phyloP scores from a whole-genome alignment of 2,113 vertebrate species.

The Catharus bicknelli region DNA sequence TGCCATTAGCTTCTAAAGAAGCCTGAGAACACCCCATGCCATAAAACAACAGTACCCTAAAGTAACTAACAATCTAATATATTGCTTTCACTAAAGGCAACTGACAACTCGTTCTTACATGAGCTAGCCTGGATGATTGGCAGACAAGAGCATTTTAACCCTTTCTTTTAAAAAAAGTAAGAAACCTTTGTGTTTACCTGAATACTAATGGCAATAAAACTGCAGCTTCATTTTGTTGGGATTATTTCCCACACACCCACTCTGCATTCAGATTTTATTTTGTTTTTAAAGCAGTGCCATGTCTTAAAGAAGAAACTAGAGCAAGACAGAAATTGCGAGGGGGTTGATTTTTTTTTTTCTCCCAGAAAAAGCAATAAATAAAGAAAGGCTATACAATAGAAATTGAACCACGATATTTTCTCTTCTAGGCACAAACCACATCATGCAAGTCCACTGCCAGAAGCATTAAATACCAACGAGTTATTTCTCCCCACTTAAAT shows the following conservation, averaged over 20 bases:
- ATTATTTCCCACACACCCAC: background rate
- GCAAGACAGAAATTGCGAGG: background rate
- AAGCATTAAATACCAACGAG: background rate
- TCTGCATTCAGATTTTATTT: background rate
- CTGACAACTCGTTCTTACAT: slow-evolving; percentile 24
- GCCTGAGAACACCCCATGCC: slow-evolving; percentile 44
- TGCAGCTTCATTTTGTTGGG: background rate
- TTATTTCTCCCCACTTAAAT: slow-evolving; percentile 18
- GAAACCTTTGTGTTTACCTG: background rate
- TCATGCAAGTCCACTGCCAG: slow-evolving; percentile 39
- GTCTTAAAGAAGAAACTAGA: background rate
- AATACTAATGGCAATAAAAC: background rate
- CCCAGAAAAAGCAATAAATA: slow-evolving; percentile 22
- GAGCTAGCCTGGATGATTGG: slow-evolving; percentile 33
- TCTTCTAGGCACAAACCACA: slow-evolving; percentile 14
- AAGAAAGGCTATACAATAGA: slow-evolving; percentile 23
- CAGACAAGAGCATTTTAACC: slow-evolving; percentile 35
- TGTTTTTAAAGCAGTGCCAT: background rate
- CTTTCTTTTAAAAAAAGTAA: background rate
- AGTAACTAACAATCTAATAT: slow-evolving; percentile 57
- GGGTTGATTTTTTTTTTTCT: background rate
- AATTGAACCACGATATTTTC: slow-evolving; percentile 22
- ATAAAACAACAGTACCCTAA: slow-evolving; percentile 64
- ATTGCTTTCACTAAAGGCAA: slow-evolving; percentile 54
- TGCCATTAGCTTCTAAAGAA: slow-evolving; percentile 57